Conservation (phyloP, 2,888 invertebrate species). For the Melieria omissa region DNA sequence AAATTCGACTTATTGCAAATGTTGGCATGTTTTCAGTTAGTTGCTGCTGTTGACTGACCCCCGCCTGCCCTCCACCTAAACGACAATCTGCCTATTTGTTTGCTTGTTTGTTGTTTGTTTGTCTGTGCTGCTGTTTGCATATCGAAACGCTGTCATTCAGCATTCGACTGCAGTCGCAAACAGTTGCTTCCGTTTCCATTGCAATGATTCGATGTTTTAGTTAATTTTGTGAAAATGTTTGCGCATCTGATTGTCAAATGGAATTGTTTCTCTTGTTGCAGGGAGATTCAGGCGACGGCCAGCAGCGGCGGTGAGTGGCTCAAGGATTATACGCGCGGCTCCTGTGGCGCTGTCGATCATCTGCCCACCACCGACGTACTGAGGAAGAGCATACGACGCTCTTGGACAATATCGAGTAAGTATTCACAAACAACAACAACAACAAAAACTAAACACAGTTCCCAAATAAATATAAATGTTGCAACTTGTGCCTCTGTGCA, state of each 20-base stretch:
- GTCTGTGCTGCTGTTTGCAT: background rate
- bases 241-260: constrained; percentile 52
- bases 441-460: background rate
- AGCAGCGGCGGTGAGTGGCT: constrained; percentile 73
- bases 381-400: constrained; percentile 75
- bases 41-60: no score
- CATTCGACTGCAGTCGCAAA: constrained; percentile 12
- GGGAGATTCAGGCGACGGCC: constrained; percentile 76
- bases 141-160: constrained; percentile 8
- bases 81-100: background rate
- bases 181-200: background rate
- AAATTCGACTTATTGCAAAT: constrained; percentile 21
- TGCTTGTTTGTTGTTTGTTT: constrained; percentile 2
- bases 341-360: constrained; percentile 67
- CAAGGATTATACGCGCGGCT: constrained; percentile 71
- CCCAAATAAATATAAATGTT: background rate
- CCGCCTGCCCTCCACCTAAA: constrained; percentile 6
- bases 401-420: constrained; percentile 80
- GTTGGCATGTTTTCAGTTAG: background rate
- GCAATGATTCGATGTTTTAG: no score
- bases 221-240: constrained; percentile 48
- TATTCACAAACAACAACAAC: background rate
- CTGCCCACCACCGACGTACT: constrained; percentile 73
- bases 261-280: constrained; percentile 67
- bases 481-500: constrained; percentile 36